These are phyloP conservation scores for Laupala kohalensis DNA, from an alignment of 1,140 invertebrate species.

Conservation along the genomic window DNA sequence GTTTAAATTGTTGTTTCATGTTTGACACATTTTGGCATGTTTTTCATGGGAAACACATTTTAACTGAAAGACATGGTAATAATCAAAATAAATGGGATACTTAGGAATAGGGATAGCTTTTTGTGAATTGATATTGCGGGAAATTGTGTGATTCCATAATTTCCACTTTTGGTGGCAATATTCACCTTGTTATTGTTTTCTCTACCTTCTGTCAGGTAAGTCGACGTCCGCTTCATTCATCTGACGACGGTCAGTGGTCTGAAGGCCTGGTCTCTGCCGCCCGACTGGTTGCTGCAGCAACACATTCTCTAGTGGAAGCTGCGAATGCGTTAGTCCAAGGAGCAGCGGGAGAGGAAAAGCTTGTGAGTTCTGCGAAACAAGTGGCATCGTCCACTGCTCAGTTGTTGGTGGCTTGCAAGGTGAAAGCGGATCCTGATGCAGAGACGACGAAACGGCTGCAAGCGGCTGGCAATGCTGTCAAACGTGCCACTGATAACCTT, in stretches of 20 bases:
- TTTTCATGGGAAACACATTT: no score
- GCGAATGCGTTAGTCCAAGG: slow-evolving; percentile 95
- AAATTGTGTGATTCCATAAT: neutral
- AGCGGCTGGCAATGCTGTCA: slow-evolving; percentile 91
- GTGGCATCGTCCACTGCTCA: slow-evolving; percentile 96
- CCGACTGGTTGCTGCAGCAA: slow-evolving; percentile 87
- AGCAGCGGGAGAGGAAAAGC: slow-evolving; percentile 82
- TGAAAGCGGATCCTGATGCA: slow-evolving; percentile 92
- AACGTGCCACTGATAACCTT: slow-evolving; percentile 92
- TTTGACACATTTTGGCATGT: no score
- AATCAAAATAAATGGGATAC: no score
- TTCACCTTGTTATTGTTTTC: neutral
- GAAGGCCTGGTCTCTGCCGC: slow-evolving; percentile 95
- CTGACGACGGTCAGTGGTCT: slow-evolving; percentile 97
- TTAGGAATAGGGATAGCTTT: no score
- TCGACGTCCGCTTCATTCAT: slow-evolving; percentile 59
- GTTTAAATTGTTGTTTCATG: no score
- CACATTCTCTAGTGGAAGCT: slow-evolving; percentile 92
- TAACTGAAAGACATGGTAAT: no score
- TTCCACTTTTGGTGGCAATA: neutral
- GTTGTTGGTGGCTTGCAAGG: slow-evolving; percentile 92
- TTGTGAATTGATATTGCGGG: neutral
- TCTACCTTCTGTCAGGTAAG: slow-evolving; percentile 46
- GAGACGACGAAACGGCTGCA: slow-evolving; percentile 84
- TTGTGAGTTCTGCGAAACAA: slow-evolving; percentile 93